Conservation (phyloP, 2,113 vertebrate species). For the Ammospiza caudacuta region DNA sequence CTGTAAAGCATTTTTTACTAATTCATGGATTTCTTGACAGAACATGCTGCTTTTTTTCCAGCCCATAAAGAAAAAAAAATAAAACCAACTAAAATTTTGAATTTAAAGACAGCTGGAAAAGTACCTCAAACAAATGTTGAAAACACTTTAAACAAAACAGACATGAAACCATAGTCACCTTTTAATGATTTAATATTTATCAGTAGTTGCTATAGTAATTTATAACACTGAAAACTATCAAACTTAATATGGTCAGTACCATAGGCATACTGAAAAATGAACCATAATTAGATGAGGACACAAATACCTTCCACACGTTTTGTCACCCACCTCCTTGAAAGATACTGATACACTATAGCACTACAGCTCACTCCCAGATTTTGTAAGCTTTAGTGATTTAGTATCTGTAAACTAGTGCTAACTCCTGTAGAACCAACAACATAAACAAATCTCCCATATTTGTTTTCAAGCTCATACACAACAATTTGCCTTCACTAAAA, state of each 20-base stretch:
- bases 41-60: background rate
- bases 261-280: constrained; percentile 44
- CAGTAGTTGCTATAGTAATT: constrained; percentile 51
- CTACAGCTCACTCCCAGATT: constrained; percentile 11
- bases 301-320: constrained; percentile 18
- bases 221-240: constrained; percentile 55
- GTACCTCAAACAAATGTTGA: constrained; percentile 15
- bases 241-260: constrained; percentile 25
- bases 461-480: constrained; percentile 24
- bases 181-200: constrained; percentile 56
- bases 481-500: background rate
- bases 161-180: constrained; percentile 25
- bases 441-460: constrained; percentile 21
- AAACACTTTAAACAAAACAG: constrained; percentile 56
- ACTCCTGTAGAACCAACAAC: constrained; percentile 23
- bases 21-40: constrained; percentile 29
- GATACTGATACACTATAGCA: background rate
- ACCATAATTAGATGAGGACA: constrained; percentile 22
- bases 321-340: background rate
- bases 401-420: constrained; percentile 44
- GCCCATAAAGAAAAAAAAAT: background rate
- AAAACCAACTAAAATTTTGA: background rate
- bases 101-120: constrained; percentile 46
- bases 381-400: constrained; percentile 35
- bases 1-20: background rate